Evolutionary conservation across 1,140 invertebrate species (phyloP), one percentile per base, ranked within the genome.

Genomic region (Heterodera carotae): DNA sequence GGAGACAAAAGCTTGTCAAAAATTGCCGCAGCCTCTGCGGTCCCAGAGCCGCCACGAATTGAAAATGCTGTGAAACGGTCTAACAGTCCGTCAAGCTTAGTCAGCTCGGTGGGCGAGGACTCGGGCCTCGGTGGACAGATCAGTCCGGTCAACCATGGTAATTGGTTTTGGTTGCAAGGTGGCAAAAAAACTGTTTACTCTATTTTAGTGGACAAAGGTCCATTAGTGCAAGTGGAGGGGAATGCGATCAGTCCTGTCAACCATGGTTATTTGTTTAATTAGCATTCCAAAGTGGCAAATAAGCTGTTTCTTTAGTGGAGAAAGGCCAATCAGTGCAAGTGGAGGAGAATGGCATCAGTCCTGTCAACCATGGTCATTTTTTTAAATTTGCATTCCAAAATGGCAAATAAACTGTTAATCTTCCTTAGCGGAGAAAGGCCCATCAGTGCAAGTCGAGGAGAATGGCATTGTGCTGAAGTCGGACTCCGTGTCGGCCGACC

Each of bases 381-480:
- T n/a, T n/a, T n/a, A n/a, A n/a, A n/a, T n/a, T n/a, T n/a, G n/a
- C n/a, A n/a, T n/a, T n/a, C n/a, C n/a, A n/a, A n/a, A n/a, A n/a
- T n/a, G n/a, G n/a, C n/a, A n/a, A n/a, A n/a, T n/a, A n/a, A n/a
- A n/a, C n/a, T n/a, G n/a, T n/a, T n/a, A n/a, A n/a, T n/a, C n/a
- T n/a, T n/a, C n/a, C n/a, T 18, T 79, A 82, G 70, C 36, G 83
- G 84, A 84, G 75, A 86, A 85, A 59, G 75, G 78, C 10, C 22
- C 66, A 7, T 62, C 71, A 62, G 75, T 75, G 22, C 76, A 82
- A n/a, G 84, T 82, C 18, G 79, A 76, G 18, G 72, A 77, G 8
- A 80, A 80, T 31, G 84, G 84, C 36, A 79, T 84, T 34, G 73
- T 83, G 27, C 83, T 87, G 75, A 67, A 84, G 67, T 87, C 85